Evolutionary conservation across 2,113 vertebrate genomes (phyloP), one percentile per base, ranked within the genome.

Genomic region (Cyphotilapia sp.): DNA sequence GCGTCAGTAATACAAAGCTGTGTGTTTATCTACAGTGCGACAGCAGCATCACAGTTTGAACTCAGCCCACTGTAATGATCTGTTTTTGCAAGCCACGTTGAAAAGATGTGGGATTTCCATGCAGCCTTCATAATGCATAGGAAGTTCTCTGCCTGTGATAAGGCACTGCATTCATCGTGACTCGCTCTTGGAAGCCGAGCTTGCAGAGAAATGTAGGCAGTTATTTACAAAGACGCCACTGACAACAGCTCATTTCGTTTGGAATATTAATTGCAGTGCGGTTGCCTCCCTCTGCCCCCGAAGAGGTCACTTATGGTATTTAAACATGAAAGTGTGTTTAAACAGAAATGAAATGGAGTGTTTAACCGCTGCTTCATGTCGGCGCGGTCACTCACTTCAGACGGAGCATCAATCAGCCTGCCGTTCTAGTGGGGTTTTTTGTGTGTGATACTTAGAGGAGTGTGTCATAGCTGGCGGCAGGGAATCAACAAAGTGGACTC

Each of bases 161-260:
- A 78, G 27, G 80, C 80, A 45, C 29, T 40, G 45, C 29, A 40
- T 89, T 83, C 3, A n/a, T 54, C n/a, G 38, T n/a, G 33, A 66
- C 49, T 86, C 11, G 5, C 9, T 12, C 16, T 9, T 40, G 14
- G 40, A 51, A 40, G 47, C 14, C 24, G 16, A 59, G 47, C 22
- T 71, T 1, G 9, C 71, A 45, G 42, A 61, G 57, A 12, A 10
- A n/a, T 38, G 74, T 49, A 22, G 54, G 78, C 38, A 69, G 14
- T 78, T 85, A 76, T 85, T 82, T 45, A 16, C 89, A 71, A 53
- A 88, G 81, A 84, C 13, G 29, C 27, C 27, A 1, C 81, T 85
- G 87, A 92, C 83, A 91, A 81, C 87, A 63, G 56, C 51, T 81
- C 7, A 47, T 85, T 93, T 83, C 9, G 40, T 85, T 85, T 24